Base-by-base conservation (phyloP, 2,113 vertebrate genomes). In the Dasypus novemcinctus region DNA sequence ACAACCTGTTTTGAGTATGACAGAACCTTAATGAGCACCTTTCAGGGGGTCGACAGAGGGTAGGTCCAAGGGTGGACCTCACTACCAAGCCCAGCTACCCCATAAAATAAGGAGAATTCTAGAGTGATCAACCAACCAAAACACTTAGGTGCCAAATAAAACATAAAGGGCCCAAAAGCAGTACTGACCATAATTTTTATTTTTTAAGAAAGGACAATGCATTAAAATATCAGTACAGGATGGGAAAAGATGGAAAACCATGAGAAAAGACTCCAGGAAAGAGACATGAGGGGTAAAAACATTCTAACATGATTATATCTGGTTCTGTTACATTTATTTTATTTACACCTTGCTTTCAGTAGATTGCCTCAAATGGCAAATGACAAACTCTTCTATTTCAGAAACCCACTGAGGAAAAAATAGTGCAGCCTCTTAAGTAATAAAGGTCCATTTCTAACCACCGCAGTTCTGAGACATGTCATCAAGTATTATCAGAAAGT, bases 401-500 rank as follows among this genome's bases (percentile, higher is more conserved):
- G 23, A 92, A 38, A 78, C 78, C 38, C 63, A 83, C 0, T 68
- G 36, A 61, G 57, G 82, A 86, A 64, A 54, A 72, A 71, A 91
- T 54, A 61, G 23, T 86, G n/a, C n/a, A 71, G 76, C 38, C 36
- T 93, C 63, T 93, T 93, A n/a, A 87, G 66, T 49, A 83, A 87
- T 9, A 14, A 86, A 68, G 10, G 69, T 20, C 63, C 74, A 38
- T 79, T 76, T 91, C 79, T 85, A 94, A 83, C 38, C 33, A 94
- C 82, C 75, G 83, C 76, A 87, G 31, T 88, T 83, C 63, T 83
- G 82, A 96, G 54, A 85, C n/a, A 52, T 11, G 4, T 20, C 66
- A 95, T 38, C 64, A 78, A 90, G 79, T 74, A 59, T 54, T 79
- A 85, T 79, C 74, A 69, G 49, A 91, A 93, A 95, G 61, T 49